Evolutionary conservation across 2,113 vertebrate genomes (phyloP), one percentile per base, ranked within the genome.

Genomic region (Carassius gibelio): DNA sequence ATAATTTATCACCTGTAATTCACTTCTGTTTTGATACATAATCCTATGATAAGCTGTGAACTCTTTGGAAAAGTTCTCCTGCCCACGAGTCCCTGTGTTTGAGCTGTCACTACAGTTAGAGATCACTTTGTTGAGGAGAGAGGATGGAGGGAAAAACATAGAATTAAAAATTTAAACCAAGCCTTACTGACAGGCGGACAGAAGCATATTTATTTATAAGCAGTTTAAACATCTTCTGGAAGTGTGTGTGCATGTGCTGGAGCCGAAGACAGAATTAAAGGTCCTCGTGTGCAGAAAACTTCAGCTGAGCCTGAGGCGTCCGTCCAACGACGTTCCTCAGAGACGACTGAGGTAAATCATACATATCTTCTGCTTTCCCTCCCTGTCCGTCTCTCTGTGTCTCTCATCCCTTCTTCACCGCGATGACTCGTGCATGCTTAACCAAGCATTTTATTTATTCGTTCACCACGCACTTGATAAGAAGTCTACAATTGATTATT

Each of bases 401-500:
- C 72, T 81, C 75, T 81, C 84, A 71, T 71, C 69, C 89, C 83
- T 71, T 81, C 89, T 71, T 80, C 89, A 83, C 86, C 72, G 80
- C 83, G 23, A 87, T 76, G 87, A 86, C 87, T 87, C 59, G 57
- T 64, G 66, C 87, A 84, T 88, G 89, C 61, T 81, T 89, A 88
- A 90, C 85, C 13, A 75, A 83, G 76, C 74, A 81, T 89, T 92
- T 90, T 86, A 89, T 91, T 82, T 90, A 88, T 90, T 87, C 79
- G 8, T 84, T 75, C 85, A 72, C 45, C 15, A 10, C 75, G 84
- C 82, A 86, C 61, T 83, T 90, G 64, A 88, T 89, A 88, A 90
- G 86, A 88, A 90, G 90, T 87, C 77, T 84, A 79, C 87, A 90
- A 91, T 90, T 90, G 87, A 93, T 93, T 91, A 87, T 93, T 90